phyloP scores from a whole-genome alignment of 2,888 invertebrate genomes.

The Caenorhabditis japonica region DNA sequence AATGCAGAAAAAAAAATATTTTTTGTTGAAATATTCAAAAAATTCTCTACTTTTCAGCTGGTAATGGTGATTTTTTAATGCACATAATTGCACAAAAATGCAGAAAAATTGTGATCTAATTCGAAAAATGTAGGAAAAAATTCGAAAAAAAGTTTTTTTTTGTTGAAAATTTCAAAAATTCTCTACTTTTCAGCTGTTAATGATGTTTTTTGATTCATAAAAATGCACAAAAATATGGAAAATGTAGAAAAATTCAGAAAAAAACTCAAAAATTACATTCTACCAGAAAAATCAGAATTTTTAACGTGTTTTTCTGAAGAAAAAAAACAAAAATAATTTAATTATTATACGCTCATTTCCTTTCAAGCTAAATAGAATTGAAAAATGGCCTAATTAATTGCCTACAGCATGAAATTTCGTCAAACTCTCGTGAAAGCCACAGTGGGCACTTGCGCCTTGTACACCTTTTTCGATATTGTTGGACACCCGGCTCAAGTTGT shows the following conservation, averaged over 20 bases:
- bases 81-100: too few species aligned
- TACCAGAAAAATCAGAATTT: too few species aligned
- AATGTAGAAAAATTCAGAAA: too few species aligned
- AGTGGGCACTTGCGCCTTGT: conserved; percentile 54
- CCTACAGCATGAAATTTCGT: conserved; percentile 18
- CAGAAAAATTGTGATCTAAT: too few species aligned
- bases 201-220: not conserved
- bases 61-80: too few species aligned
- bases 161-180: not conserved
- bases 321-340: too few species aligned
- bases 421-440: conserved; percentile 17
- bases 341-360: too few species aligned
- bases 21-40: not conserved
- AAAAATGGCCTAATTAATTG: too few species aligned
- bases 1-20: not conserved
- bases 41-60: not conserved
- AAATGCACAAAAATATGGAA: not conserved
- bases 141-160: too few species aligned
- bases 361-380: too few species aligned
- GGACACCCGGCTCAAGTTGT: conserved; percentile 62
- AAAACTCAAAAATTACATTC: too few species aligned
- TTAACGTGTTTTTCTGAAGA: not conserved
- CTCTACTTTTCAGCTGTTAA: not conserved
- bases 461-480: conserved; percentile 56
- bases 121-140: too few species aligned